These are phyloP conservation scores for Dasyprocta punctata DNA, from an alignment of 2,113 vertebrate genomes.

Conservation along the genomic window DNA sequence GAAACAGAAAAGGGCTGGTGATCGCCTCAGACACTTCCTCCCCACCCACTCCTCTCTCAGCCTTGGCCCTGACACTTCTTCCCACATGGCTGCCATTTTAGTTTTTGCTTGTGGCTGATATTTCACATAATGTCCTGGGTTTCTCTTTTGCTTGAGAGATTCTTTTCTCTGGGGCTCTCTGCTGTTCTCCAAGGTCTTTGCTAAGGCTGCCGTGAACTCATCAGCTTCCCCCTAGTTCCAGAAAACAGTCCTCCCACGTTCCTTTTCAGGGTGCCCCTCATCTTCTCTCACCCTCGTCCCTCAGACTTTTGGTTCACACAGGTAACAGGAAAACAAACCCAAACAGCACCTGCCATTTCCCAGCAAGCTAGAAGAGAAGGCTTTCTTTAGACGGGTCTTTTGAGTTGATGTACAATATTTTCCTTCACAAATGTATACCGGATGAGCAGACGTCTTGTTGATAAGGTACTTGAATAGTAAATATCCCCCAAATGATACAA, in stretches of 20 bases:
- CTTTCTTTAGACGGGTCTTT: not conserved
- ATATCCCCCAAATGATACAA: not conserved
- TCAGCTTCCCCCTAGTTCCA: not conserved
- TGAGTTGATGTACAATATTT: constrained; percentile 34
- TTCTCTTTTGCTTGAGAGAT: not conserved
- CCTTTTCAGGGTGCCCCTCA: too few relatives aligned
- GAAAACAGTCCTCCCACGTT: not conserved
- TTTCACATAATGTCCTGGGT: fast-evolving
- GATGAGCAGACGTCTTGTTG: not conserved
- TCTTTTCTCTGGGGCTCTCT: not conserved
- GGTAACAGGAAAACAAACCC: constrained; percentile 41
- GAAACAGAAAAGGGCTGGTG: not conserved
- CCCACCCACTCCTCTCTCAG: not conserved
- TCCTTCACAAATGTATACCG: constrained; percentile 28
- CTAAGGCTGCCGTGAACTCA: not conserved
- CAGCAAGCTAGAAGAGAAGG: not conserved
- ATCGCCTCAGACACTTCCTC: not conserved
- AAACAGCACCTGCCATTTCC: not conserved
- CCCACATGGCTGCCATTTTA: not conserved
- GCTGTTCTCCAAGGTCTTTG: not conserved
- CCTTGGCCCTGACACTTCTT: not conserved
- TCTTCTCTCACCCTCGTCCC: not conserved
- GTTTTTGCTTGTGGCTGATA: not conserved
- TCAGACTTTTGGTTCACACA: constrained; percentile 36
- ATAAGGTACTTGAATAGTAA: not conserved